phyloP scores from a whole-genome alignment of 2,113 vertebrate genomes.

The Penelope pileata region DNA sequence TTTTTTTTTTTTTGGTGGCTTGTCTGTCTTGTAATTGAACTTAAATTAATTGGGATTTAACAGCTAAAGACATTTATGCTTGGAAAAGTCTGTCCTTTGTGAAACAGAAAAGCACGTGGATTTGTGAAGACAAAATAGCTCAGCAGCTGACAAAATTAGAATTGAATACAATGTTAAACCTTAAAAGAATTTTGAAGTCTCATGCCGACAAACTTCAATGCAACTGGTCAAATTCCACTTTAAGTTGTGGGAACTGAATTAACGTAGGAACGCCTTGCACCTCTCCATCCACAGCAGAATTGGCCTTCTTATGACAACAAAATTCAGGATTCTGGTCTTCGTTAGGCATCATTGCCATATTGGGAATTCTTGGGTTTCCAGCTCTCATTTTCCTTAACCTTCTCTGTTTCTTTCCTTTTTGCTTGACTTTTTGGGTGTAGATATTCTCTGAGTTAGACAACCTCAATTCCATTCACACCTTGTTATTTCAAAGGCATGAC shows the following conservation, averaged over 20 bases:
- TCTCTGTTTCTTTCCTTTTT: not conserved
- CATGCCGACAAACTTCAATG: slow-evolving; percentile 47
- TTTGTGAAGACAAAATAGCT: slow-evolving; percentile 37
- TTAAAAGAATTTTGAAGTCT: slow-evolving; percentile 38
- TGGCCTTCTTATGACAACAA: not conserved
- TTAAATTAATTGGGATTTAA: not conserved
- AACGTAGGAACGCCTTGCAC: not conserved
- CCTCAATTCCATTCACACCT: not conserved
- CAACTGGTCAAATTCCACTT: slow-evolving; percentile 25
- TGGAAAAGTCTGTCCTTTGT: not conserved
- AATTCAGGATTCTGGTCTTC: slow-evolving; percentile 23
- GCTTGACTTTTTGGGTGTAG: not conserved
- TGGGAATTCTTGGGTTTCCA: not conserved
- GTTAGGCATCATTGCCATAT: not conserved
- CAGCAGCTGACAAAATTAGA: not conserved
- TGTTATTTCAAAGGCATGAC: not conserved
- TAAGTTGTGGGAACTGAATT: slow-evolving; percentile 38
- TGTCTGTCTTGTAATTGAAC: not conserved
- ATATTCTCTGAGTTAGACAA: not conserved
- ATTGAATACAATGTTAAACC: slow-evolving; percentile 18
- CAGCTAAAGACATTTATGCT: slow-evolving; percentile 26
- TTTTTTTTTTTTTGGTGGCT: not conserved
- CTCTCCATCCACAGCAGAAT: not conserved
- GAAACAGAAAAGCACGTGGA: slow-evolving; percentile 30
- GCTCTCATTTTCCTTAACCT: slow-evolving; percentile 1